Conservation (phyloP, 2,888 invertebrate genomes). For the Lapara coniferarum region DNA sequence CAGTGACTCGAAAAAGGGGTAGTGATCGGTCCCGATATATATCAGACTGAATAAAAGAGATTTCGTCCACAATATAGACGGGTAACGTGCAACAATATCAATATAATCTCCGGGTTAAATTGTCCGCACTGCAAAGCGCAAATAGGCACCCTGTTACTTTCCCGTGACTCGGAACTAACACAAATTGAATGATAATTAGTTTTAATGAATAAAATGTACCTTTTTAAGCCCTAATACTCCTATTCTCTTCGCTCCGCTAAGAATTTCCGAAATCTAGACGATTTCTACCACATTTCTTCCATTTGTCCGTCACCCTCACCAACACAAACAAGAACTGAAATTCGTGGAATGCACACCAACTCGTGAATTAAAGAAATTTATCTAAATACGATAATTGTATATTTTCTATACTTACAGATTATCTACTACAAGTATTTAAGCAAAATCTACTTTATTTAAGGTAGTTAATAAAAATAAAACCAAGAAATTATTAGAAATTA, state of each 20-base stretch:
- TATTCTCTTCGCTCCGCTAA: conserved; percentile 43
- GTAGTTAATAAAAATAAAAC: conserved; percentile 37
- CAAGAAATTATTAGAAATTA: conserved; percentile 51
- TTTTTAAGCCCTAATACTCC: conserved; percentile 47
- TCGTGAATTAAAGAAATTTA: conserved; percentile 43
- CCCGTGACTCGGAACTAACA: conserved; percentile 41
- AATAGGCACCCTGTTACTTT: conserved; percentile 68
- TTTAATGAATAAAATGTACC: conserved; percentile 49
- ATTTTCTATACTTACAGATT: conserved; percentile 41
- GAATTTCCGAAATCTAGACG: conserved; percentile 51
- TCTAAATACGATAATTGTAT: conserved; percentile 29
- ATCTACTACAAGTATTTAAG: conserved; percentile 39
- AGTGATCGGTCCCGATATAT: conserved; percentile 49
- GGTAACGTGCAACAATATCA: conserved; percentile 53
- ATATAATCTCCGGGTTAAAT: conserved; percentile 56
- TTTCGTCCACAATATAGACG: conserved; percentile 51
- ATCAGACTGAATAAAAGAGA: conserved; percentile 49
- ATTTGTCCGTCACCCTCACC: conserved; percentile 71
- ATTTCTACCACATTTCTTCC: conserved; percentile 72
- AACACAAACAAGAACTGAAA: conserved; percentile 76
- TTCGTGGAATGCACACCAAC: conserved; percentile 62
- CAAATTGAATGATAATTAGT: conserved; percentile 34
- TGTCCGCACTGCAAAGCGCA: conserved; percentile 72
- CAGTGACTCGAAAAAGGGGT: conserved; percentile 57
- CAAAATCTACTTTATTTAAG: conserved; percentile 38